These are phyloP conservation scores for Ahaetulla prasina DNA, from an alignment of 2,113 vertebrate species.

Conservation along the genomic window DNA sequence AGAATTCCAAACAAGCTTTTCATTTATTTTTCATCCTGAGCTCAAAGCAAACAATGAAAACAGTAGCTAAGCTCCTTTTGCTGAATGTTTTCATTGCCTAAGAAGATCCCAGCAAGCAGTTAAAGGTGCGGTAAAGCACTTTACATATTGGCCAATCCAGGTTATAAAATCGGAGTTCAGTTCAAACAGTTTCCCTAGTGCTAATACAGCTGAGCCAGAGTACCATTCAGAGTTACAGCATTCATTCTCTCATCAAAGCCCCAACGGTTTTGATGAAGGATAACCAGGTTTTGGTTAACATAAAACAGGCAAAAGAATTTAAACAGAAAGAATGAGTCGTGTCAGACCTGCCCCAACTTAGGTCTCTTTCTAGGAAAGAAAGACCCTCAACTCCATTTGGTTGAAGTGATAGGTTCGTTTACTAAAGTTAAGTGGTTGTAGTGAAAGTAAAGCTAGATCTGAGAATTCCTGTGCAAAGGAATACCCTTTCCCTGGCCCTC, in stretches of 20 bases:
- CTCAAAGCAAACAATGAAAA: background rate
- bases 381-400: no score
- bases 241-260: background rate
- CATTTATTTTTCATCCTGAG: background rate
- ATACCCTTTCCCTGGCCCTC: no score
- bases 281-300: background rate
- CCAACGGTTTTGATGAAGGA: background rate
- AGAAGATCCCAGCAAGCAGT: no score
- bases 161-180: background rate
- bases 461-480: no score
- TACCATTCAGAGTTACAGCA: background rate
- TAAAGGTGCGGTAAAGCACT: background rate
- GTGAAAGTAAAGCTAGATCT: no score
- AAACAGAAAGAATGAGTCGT: background rate
- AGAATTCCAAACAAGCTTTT: background rate
- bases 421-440: no score
- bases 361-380: no score
- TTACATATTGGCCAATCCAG: background rate
- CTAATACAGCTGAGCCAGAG: background rate
- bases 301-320: no score
- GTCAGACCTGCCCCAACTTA: no score
- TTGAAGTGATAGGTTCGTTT: no score
- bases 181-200: background rate
- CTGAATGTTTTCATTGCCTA: background rate
- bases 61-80: background rate